These are phyloP conservation scores for Desmodus rotundus DNA, from an alignment of 2,113 vertebrate genomes.

Conservation along the genomic window DNA sequence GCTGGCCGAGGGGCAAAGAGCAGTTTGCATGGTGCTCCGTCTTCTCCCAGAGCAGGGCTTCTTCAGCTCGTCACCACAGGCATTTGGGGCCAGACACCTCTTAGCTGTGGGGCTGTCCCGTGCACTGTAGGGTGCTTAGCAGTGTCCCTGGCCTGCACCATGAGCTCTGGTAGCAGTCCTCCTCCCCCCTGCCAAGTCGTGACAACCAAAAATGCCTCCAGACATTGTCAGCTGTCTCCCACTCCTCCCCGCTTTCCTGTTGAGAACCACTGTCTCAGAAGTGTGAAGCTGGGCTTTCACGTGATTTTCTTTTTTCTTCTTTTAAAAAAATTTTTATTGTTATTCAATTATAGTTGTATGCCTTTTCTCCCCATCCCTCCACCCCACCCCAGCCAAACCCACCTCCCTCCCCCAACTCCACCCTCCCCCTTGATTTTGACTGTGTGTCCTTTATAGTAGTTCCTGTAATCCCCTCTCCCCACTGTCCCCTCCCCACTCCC, in stretches of 20 bases:
- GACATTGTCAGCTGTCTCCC: background rate
- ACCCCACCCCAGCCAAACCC: too few relatives aligned
- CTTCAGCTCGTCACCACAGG: background rate
- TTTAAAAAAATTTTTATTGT: too few relatives aligned
- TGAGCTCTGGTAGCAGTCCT: background rate
- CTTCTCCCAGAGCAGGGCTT: background rate
- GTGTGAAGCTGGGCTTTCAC: background rate
- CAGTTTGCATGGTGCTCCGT: background rate
- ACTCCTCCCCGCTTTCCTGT: background rate
- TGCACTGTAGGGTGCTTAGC: background rate
- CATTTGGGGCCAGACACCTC: background rate
- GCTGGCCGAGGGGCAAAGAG: background rate
- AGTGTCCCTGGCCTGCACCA: background rate
- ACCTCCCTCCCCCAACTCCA: too few relatives aligned
- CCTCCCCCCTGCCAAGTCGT: background rate
- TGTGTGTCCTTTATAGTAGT: too few relatives aligned
- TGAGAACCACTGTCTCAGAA: background rate
- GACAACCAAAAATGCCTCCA: background rate
- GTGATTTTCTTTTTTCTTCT: background rate
- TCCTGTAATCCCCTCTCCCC: too few relatives aligned
- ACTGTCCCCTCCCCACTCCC: too few relatives aligned
- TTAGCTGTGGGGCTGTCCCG: background rate
- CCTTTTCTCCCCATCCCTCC: too few relatives aligned
- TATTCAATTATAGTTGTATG: too few relatives aligned
- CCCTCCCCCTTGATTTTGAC: too few relatives aligned